These are phyloP conservation scores for Magallana gigas DNA, from an alignment of 1,140 invertebrate genomes.

Conservation along the genomic window DNA sequence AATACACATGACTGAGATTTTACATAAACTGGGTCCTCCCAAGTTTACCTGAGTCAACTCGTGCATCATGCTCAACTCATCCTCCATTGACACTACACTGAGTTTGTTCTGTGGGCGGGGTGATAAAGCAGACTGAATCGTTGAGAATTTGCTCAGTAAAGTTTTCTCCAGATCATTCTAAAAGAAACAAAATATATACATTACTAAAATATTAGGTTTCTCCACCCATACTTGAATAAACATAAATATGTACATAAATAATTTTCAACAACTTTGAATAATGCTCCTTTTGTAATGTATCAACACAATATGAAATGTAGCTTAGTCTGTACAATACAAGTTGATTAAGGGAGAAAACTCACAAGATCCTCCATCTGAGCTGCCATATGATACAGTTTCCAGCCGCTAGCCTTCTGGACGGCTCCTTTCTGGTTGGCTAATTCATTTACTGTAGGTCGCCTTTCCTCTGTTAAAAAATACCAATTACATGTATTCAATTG, in stretches of 20 bases:
- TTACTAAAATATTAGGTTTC: too few species aligned
- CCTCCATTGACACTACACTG: conserved; percentile 60
- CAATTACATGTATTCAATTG: too few species aligned
- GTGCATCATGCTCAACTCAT: conserved; percentile 67
- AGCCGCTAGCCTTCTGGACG: conserved; percentile 93
- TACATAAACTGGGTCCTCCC: too few species aligned
- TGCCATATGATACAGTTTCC: conserved; percentile 95
- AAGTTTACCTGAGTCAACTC: conserved; percentile 72
- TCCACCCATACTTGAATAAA: too few species aligned
- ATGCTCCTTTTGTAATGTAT: too few species aligned
- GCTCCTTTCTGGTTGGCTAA: conserved; percentile 93
- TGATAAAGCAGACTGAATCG: conserved; percentile 64
- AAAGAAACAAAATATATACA: conserved; percentile 16
- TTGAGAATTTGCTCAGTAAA: conserved; percentile 61
- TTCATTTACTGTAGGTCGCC: conserved; percentile 90
- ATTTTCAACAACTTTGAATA: too few species aligned
- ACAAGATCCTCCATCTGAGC: conserved; percentile 96
- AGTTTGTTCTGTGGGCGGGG: conserved; percentile 60
- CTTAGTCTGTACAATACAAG: too few species aligned
- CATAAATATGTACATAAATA: too few species aligned
- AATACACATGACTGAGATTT: too few species aligned
- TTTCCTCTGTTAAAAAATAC: conserved; percentile 83
- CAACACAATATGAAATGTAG: too few species aligned
- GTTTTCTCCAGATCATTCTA: conserved; percentile 71
- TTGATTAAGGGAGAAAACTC: conserved; percentile 64